Conservation (phyloP, 2,113 vertebrate species). For the Tautogolabrus adspersus region DNA sequence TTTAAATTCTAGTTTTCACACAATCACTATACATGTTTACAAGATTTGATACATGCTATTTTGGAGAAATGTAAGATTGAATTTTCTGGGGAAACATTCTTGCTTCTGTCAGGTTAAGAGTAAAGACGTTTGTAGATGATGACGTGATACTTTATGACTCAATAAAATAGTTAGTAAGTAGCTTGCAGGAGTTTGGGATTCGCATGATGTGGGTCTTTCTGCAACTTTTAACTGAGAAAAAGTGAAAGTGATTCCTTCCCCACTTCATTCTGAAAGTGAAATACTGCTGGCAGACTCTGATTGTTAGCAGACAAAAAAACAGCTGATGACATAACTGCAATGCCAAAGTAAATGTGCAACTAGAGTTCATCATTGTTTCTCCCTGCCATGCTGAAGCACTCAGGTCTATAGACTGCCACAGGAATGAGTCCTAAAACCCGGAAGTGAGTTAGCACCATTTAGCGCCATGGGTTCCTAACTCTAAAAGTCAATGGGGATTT, state of each 20-base stretch:
- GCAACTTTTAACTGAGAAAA: background rate
- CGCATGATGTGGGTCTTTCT: background rate
- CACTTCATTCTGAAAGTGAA: slow-evolving; percentile 55
- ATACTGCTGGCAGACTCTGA: slow-evolving; percentile 23
- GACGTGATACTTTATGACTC: too few relatives aligned
- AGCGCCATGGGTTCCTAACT: too few relatives aligned
- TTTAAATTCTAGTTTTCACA: background rate
- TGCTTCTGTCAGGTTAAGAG: background rate
- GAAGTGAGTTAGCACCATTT: too few relatives aligned
- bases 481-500: too few relatives aligned
- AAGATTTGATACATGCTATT: background rate
- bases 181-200: background rate
- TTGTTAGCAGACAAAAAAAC: slow-evolving; percentile 22
- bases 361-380: background rate
- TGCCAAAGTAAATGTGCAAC: slow-evolving; percentile 30
- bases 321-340: slow-evolving; percentile 44
- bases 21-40: background rate
- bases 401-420: too few relatives aligned
- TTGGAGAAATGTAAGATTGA: background rate
- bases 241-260: slow-evolving; percentile 32
- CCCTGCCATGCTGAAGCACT: background rate
- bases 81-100: background rate
- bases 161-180: background rate
- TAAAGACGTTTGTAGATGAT: too few relatives aligned
- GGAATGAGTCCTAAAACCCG: too few relatives aligned